Percentiles rank a stretch among this genome's conserved stretches.
These are phyloP conservation scores for Numenius arquata DNA, from an alignment of 2,113 vertebrate species.

Conservation along the genomic window DNA sequence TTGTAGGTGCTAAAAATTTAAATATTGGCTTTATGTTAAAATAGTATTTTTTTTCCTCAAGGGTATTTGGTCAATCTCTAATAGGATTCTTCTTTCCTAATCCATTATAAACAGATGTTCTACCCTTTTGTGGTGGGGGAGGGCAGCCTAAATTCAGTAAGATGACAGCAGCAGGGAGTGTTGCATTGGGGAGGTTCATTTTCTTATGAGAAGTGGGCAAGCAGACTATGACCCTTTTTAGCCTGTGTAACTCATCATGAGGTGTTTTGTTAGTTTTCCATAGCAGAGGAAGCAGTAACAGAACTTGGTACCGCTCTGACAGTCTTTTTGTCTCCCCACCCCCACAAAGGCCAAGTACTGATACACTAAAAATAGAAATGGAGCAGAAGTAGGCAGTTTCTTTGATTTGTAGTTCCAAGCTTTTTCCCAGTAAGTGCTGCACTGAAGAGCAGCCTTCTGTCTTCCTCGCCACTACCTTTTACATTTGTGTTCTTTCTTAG, in stretches of 20 bases:
- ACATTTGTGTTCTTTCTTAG: neutral
- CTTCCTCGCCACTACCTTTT: neutral
- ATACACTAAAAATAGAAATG: neutral
- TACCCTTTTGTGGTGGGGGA: neutral
- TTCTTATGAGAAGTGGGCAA: neutral
- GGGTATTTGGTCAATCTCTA: neutral
- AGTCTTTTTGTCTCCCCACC: neutral
- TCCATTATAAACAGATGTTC: conserved; percentile 32
- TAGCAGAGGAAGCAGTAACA: neutral
- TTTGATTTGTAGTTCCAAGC: neutral
- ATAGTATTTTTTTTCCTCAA: neutral
- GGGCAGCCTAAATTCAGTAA: neutral
- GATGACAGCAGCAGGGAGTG: neutral
- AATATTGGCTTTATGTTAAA: neutral
- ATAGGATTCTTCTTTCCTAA: conserved; percentile 37
- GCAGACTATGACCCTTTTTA: neutral
- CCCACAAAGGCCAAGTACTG: neutral
- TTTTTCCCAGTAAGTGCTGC: neutral
- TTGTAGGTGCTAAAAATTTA: neutral
- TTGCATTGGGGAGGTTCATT: neutral
- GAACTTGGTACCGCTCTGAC: neutral
- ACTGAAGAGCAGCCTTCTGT: neutral
- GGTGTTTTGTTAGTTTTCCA: neutral
- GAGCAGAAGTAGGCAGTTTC: neutral
- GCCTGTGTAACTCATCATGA: neutral